A percentile compares a stretch with the other conserved stretches of the same genome.
These are phyloP conservation scores for Agrochola macilenta DNA, from an alignment of 2,888 invertebrate species.

Conservation along the genomic window DNA sequence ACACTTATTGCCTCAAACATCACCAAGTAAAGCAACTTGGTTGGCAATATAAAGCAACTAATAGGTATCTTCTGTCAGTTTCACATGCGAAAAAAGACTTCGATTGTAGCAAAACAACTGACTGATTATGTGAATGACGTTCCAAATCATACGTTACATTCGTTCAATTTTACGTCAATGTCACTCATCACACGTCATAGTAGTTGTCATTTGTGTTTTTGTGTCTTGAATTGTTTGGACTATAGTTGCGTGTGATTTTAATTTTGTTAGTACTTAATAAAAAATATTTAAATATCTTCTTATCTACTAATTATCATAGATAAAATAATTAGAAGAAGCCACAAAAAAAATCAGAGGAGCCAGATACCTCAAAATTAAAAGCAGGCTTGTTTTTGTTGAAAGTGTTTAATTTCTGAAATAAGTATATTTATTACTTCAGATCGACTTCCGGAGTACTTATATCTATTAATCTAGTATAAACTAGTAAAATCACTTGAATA, in stretches of 20 bases:
- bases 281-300: not conserved
- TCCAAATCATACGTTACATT: not conserved
- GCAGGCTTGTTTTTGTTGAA: not conserved
- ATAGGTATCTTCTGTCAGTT: not conserved
- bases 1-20: not conserved
- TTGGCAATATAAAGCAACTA: not conserved
- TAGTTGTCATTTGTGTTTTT: accelerated
- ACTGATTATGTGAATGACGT: not conserved
- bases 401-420: not conserved
- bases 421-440: not conserved
- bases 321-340: not conserved
- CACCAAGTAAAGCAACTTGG: not conserved
- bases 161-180: not conserved
- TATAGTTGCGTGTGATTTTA: not conserved
- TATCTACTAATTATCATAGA: not conserved
- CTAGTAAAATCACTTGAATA: not conserved
- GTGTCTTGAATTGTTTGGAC: not conserved
- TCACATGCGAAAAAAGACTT: not conserved
- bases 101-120: not conserved
- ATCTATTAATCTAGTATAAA: no score
- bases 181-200: not conserved
- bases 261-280: not conserved
- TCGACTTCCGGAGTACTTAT: not conserved
- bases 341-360: slow-evolving; percentile 9
- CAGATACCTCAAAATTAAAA: not conserved